These are phyloP conservation scores for Echinometra lucunter DNA, from an alignment of 53 echinoderm and acorn worm genomes.

Conservation along the genomic window DNA sequence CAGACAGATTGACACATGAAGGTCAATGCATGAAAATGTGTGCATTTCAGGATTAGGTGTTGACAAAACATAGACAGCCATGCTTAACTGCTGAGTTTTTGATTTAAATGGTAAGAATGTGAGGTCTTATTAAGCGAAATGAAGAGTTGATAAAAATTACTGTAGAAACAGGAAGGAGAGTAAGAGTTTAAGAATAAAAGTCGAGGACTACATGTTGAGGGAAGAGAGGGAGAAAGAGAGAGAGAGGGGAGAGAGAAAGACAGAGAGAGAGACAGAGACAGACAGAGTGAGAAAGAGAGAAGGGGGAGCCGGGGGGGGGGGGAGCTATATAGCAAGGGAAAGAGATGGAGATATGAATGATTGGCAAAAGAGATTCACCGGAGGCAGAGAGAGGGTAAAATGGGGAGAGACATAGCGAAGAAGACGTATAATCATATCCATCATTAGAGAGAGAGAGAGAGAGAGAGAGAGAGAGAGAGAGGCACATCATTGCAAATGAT, in stretches of 20 bases:
- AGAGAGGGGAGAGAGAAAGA: neutral
- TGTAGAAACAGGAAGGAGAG: neutral
- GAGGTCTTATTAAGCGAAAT: neutral
- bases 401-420: neutral
- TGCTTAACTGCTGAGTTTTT: neutral
- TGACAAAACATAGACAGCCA: neutral
- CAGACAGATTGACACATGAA: slow-evolving; percentile 10
- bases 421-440: neutral
- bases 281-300: too few relatives aligned
- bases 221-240: neutral
- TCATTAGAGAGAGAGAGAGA: neutral
- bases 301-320: neutral
- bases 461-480: neutral
- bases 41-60: neutral
- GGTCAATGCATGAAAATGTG: neutral
- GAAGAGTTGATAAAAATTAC: neutral
- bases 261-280: neutral
- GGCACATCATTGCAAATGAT: neutral
- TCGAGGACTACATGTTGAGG: neutral
- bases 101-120: neutral
- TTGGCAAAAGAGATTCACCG: neutral
- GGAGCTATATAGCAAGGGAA: neutral
- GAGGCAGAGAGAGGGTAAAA: neutral
- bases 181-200: neutral
- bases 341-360: neutral